Evolutionary conservation across 2,113 vertebrate species (phyloP), one percentile per base, ranked within the genome.

Genomic region (Rhynchopsitta pachyrhyncha): DNA sequence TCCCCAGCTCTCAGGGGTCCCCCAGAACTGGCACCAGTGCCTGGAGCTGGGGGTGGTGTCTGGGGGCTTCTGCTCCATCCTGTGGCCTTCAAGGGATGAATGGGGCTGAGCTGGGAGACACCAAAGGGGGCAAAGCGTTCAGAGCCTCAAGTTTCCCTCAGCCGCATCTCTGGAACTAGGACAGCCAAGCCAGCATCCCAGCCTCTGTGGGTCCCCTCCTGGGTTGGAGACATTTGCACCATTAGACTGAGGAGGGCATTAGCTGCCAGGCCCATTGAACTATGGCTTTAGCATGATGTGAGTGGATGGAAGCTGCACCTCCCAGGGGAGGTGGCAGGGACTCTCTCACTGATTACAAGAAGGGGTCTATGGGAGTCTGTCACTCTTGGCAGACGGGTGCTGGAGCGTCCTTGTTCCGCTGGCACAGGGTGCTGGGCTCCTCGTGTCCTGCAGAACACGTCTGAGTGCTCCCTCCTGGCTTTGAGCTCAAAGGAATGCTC

Each of bases 61-160:
- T 28, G 8, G 7, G 42, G 27, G 33, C 6, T 67, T 67, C 49
- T 7, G 5, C 14, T 77, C 64, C 39, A 41, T 53, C 59, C 71
- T 5, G 6, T 1, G 0, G 9, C 8, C 71, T 83, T 63, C 59
- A 52, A 52, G 77, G 67, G 35, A 78, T 3, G 3, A 76, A 52
- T 1, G 4, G 75, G 37, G 37, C 16, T 39, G 53, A 68, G 15
- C 17, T 9, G 22, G 76, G 59, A 47, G 79, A 28, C 60, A 44
- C 35, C 0, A 3, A 52, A 13, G 33, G 39, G 24, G 7, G 37
- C 0, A 0, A 24, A 20, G 23, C 7, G 3, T 59, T 74, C 33
- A 22, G 66, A 80, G 88, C 35, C 64, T 70, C 1, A 1, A 7
- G 16, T 33, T 31, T 39, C 42, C 63, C n/a, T 41, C 9, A 5